These are phyloP conservation scores for Chloropsis cyanopogon DNA, from an alignment of 2,113 vertebrate genomes.

Conservation along the genomic window DNA sequence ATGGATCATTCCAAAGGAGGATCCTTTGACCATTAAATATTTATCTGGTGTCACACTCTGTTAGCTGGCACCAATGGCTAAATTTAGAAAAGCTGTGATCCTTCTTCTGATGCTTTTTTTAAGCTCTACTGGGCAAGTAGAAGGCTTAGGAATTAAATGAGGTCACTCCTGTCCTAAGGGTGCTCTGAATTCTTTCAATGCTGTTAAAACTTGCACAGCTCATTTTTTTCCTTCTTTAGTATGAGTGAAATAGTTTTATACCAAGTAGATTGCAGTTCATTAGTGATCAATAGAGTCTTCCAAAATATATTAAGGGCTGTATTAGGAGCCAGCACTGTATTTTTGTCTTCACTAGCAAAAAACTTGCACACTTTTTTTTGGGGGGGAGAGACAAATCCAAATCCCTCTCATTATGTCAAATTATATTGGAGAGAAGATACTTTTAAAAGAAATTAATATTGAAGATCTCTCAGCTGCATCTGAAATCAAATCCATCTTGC, in stretches of 20 bases:
- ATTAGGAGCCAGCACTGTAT: neutral
- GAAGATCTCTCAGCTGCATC: neutral
- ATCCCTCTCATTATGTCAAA: neutral
- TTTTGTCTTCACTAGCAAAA: neutral
- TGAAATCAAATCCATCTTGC: neutral
- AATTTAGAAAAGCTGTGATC: constrained; percentile 56
- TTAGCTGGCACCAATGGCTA: constrained; percentile 28
- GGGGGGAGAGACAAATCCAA: neutral
- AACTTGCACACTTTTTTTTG: neutral
- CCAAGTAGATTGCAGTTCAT: neutral
- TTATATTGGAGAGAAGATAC: neutral
- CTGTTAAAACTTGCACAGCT: neutral
- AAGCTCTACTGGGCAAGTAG: constrained; percentile 18
- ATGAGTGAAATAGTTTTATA: neutral
- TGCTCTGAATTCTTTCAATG: constrained; percentile 13
- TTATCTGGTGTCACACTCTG: neutral
- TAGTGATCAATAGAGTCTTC: neutral
- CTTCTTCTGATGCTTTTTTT: constrained; percentile 37
- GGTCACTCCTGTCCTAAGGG: constrained; percentile 35
- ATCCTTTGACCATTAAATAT: constrained; percentile 23
- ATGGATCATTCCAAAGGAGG: neutral
- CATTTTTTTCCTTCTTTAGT: neutral
- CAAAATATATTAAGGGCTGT: neutral
- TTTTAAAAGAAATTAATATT: neutral
- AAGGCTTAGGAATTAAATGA: constrained; percentile 59